These are phyloP conservation scores for Hirundichthys speculiger DNA, from an alignment of 2,113 vertebrate species.

Conservation along the genomic window DNA sequence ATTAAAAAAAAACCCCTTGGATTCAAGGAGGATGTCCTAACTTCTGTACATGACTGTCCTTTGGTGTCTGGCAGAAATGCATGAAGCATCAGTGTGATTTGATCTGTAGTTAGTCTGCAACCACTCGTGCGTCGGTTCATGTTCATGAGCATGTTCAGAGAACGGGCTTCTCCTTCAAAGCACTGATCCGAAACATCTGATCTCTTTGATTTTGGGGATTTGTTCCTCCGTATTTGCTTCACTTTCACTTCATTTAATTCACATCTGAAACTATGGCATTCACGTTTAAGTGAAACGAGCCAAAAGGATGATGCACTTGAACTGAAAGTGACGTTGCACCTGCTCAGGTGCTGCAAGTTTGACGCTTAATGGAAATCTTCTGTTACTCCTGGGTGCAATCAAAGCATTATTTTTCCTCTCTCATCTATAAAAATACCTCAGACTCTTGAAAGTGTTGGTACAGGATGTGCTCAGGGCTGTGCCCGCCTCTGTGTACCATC, in stretches of 20 bases:
- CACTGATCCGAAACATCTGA: constrained; percentile 12
- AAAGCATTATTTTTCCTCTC: constrained; percentile 1
- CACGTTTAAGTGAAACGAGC: constrained; percentile 7
- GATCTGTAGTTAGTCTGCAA: constrained; percentile 31
- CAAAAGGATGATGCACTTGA: constrained; percentile 39
- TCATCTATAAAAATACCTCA: constrained; percentile 5
- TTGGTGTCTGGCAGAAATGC: constrained; percentile 39
- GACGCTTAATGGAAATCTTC: constrained; percentile 5
- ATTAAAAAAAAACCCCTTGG: too few relatives aligned
- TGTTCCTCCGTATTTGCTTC: constrained; percentile 7
- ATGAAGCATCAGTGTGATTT: constrained; percentile 64
- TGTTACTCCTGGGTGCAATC: constrained; percentile 42
- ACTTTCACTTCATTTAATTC: constrained; percentile 57
- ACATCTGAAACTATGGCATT: constrained; percentile 1
- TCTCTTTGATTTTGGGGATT: constrained; percentile 16
- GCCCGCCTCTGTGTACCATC: background rate
- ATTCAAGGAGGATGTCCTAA: background rate
- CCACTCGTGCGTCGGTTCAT: background rate
- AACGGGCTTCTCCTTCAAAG: background rate
- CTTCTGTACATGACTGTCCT: background rate
- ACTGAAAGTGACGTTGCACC: constrained; percentile 57
- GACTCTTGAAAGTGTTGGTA: background rate
- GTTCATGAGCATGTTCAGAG: constrained; percentile 9
- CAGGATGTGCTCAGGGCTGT: background rate
- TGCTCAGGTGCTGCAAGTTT: constrained; percentile 11